A percentile compares a stretch with the other conserved stretches of the same genome.
phyloP scores from a whole-genome alignment of 2,888 invertebrate species.

The Pristionchus fissidentatus region DNA sequence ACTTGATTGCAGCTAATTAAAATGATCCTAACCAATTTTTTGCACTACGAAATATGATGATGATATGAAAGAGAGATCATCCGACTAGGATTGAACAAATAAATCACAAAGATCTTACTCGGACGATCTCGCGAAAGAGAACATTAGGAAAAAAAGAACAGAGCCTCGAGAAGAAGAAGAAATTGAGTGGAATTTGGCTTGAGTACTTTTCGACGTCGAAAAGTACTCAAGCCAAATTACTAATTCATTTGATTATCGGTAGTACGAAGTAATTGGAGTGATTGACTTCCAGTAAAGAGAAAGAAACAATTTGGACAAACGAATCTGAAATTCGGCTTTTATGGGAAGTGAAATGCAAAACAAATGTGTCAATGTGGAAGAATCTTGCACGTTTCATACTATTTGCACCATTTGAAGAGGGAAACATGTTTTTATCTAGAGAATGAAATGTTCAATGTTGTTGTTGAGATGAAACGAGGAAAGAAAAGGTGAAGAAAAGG shows the following conservation, averaged over 20 bases:
- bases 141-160: neutral
- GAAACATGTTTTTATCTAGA: too few relatives aligned
- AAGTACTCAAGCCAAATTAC: constrained; percentile 2
- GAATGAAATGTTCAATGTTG: neutral
- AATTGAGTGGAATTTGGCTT: too few relatives aligned
- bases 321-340: neutral
- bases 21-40: neutral
- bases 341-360: neutral
- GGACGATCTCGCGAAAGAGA: neutral
- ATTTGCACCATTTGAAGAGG: too few relatives aligned
- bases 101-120: neutral
- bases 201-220: neutral
- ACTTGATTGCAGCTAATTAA: neutral
- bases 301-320: neutral
- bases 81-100: too few relatives aligned
- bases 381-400: too few relatives aligned
- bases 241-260: constrained; percentile 3
- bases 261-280: neutral
- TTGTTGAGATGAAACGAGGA: neutral
- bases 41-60: too few relatives aligned
- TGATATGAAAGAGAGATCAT: neutral
- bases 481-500: neutral
- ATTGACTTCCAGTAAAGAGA: neutral
- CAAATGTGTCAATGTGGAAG: too few relatives aligned
- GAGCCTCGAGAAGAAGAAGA: constrained; percentile 3